Base-by-base conservation (phyloP, 2,888 invertebrate species). In the Spilosoma lubricipeda region DNA sequence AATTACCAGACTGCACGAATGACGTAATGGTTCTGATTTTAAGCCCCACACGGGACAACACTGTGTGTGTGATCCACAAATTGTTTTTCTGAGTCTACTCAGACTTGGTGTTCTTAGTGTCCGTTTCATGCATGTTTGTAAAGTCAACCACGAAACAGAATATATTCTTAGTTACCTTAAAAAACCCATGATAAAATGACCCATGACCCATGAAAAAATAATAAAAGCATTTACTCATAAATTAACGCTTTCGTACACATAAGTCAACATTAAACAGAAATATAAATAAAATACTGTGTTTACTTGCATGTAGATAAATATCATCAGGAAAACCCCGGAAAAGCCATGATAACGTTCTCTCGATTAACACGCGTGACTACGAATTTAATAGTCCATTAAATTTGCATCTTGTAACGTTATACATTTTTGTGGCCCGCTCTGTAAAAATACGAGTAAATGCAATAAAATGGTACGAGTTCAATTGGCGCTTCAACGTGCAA, bases 301-400 rank as follows among this genome's bases (percentile, higher is more conserved):
- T 73, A 77, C 72, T 79, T 67, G 72, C 75, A 79, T 79, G 76
- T 72, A 76, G 76, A 84, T 79, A 80, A 78, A 71, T 81, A 83
- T 79, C 80, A 72, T 79, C 80, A 76, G 69, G 27, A 63, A 77
- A 81, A 67, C 68, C 75, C 74, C 77, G 77, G 79, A 78, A 84
- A 85, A 79, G 74, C 80, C 76, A 83, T 86, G 85, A 87, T 89
- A 90, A 89, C 87, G 79, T 82, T 76, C 36, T 73, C 78, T 88
- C 88, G 85, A 88, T 87, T 88, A 85, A 88, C 88, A 86, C 84
- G 87, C 86, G 84, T 87, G 87, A 85, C 87, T 86, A 86, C 88
- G 84, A 86, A 89, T 86, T 88, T 89, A 88, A 90, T 88, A 85
- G 88, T 87, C 89, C 87, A 88, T 91, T 88, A 90, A 88, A 90